These are phyloP conservation scores for Agelastica alni DNA, from an alignment of 2,888 invertebrate species.

Conservation along the genomic window DNA sequence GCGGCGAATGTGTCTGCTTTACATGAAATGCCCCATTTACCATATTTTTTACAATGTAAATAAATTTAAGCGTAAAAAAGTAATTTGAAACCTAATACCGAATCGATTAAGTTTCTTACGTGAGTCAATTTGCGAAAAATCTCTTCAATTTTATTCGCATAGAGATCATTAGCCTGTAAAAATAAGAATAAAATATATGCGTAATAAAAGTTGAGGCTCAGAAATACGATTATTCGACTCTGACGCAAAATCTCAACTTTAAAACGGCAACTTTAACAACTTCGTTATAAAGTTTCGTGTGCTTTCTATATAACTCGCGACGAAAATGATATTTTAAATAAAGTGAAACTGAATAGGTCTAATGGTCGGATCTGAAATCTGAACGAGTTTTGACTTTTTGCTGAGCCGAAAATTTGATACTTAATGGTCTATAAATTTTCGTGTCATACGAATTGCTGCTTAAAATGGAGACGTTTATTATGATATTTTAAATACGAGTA, in stretches of 20 bases:
- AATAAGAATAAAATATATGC: conserved; percentile 20
- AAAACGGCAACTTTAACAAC: conserved; percentile 38
- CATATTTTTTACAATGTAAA: too few relatives aligned
- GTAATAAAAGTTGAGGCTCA: conserved; percentile 27
- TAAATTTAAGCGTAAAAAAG: too few relatives aligned
- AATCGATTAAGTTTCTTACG: too few relatives aligned
- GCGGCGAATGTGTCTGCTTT: too few relatives aligned
- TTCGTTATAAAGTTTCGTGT: conserved; percentile 34
- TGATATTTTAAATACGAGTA: too few relatives aligned
- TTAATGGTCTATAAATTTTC: conserved; percentile 9
- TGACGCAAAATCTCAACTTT: conserved; percentile 32
- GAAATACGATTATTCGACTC: conserved; percentile 27
- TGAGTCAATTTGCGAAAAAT: conserved; percentile 8
- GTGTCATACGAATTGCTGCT: too few relatives aligned
- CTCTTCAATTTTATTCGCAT: conserved; percentile 17
- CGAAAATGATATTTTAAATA: conserved; percentile 20
- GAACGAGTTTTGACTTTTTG: conserved; percentile 1
- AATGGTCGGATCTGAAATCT: conserved; percentile 6
- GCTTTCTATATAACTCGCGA: conserved; percentile 17
- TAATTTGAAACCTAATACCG: too few relatives aligned
- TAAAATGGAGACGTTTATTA: too few relatives aligned
- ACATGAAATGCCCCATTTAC: too few relatives aligned
- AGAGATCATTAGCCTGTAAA: too few relatives aligned
- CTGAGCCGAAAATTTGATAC: conserved; percentile 3
- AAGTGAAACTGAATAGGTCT: conserved; percentile 15